phyloP scores from a whole-genome alignment of 2,797 vertebrate genomes.

The Sphaeramia orbicularis region DNA sequence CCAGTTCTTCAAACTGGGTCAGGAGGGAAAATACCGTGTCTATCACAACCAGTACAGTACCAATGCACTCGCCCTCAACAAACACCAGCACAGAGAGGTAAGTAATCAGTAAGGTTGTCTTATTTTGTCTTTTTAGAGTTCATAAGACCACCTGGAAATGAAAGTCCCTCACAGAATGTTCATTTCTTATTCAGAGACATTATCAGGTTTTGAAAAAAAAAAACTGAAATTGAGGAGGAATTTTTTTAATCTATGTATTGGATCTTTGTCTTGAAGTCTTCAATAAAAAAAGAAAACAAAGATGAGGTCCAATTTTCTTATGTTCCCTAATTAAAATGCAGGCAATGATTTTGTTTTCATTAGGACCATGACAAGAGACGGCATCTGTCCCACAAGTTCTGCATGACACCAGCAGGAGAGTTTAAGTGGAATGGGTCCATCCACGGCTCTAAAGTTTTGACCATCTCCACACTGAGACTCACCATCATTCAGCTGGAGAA shows the following conservation, averaged over 20 bases:
- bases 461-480: slow-evolving; percentile 94
- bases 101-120: neutral
- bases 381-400: slow-evolving; percentile 98
- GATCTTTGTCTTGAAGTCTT: too few relatives aligned
- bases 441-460: slow-evolving; percentile 94
- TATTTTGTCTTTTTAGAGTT: slow-evolving; percentile 1
- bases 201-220: too few relatives aligned
- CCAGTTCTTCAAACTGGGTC: slow-evolving; percentile 95
- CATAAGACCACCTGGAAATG: neutral
- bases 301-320: too few relatives aligned
- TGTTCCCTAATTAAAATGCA: neutral
- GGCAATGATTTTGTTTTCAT: slow-evolving; percentile 53
- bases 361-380: slow-evolving; percentile 97
- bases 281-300: too few relatives aligned
- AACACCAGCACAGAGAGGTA: slow-evolving; percentile 96
- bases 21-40: slow-evolving; percentile 96
- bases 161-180: too few relatives aligned
- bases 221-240: too few relatives aligned
- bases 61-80: slow-evolving; percentile 95
- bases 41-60: slow-evolving; percentile 98
- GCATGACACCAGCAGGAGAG: slow-evolving; percentile 95
- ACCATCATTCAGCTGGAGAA: slow-evolving; percentile 98
- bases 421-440: slow-evolving; percentile 99
- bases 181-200: neutral
- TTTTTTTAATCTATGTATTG: too few relatives aligned